Base-by-base conservation (phyloP, 2,113 vertebrate species). In the Callopanchax toddi region DNA sequence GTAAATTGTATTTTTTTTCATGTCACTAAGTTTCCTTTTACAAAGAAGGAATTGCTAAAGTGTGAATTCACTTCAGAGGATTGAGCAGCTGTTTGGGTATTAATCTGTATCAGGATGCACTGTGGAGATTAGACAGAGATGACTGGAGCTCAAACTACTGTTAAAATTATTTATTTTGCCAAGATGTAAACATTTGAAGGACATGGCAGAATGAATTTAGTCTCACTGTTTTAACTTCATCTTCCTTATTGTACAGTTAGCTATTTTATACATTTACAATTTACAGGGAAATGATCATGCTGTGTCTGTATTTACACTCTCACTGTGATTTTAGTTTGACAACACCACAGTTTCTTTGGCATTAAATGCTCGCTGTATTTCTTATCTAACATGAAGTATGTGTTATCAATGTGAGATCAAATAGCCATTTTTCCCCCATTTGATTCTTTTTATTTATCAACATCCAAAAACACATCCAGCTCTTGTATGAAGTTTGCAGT, bases 401-500 rank as follows among this genome's bases (percentile, higher is more conserved):
- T 21, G 21, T 60, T 46, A 12, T 49, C 36, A 5, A 37, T 34
- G 34, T 26, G 40, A 59, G 42, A 44, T 37, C 34, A 58, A 54
- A 40, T 32, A 23, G 15, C n/a, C 2, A 3, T 26, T 60, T 23
- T 32, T 65, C 17, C 17, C 13, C 58, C 26, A 50, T 68, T 58
- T 68, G 20, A 44, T 43, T 60, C 53, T 20, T 11, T 44, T 44
- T 49, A 58, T 55, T 53, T 45, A 58, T 52, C 40, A 59, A 55
- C 56, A 7, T 20, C 63, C 6, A 46, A 39, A 49, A 58, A 36
- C 37, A 13, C 6, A 67, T 67, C 73, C 12, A 74, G 57, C 64
- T 54, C 55, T 71, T 63, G 54, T 71, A 60, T 51, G 63, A 64
- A 62, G 37, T 72, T 76, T 76, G 81, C 58, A 23, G 59, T 85